Base-by-base conservation (phyloP, 2,888 invertebrate genomes). In the Drosophila differens region DNA sequence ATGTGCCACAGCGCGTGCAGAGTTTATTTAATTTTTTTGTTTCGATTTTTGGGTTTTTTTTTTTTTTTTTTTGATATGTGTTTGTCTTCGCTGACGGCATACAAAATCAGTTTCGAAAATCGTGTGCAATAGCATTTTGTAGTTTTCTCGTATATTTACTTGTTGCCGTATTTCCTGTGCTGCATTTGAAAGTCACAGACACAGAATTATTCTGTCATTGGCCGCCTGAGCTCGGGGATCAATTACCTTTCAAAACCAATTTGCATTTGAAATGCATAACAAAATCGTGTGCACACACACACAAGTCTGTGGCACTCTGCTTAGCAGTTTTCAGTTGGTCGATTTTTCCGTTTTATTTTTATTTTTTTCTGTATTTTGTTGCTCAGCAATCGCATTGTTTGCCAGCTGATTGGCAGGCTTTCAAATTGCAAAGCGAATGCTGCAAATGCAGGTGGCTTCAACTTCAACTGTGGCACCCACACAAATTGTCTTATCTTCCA, bases 221-320 rank as follows among this genome's bases (percentile, higher is more conserved):
- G 70, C 16, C 39, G 65, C 14, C 33, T 41, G 53, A 57, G 65
- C 79, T 53, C 54, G 83, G 88, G 80, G 88, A 85, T 89, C 86
- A 86, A 86, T 86, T 90, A 82, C 86, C 91, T 86, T 86, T 90
- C 91, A 74, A 90, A 90, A 80, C 68, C 89, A 90, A 90, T 86
- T 86, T 90, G 85, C 89, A 90, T 90, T 90, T 86, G 80, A 89
- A 89, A 84, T 78, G 88, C 91, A 85, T 87, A 90, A 74, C 82
- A 67, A 84, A 90, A 79, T 90, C 89, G 89, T 90, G 89, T 89
- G 87, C 74, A 78, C 60, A 79, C 71, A 81, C n/a, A n/a, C 67
- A 37, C 62, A 44, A 44, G 74, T 74, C 47, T 67, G 55, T 74
- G 52, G 60, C 74, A 53, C 61, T 60, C 60, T 65, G 66, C 53